These are phyloP conservation scores for Aptenodytes patagonicus DNA, from an alignment of 2,113 vertebrate species.

Conservation along the genomic window DNA sequence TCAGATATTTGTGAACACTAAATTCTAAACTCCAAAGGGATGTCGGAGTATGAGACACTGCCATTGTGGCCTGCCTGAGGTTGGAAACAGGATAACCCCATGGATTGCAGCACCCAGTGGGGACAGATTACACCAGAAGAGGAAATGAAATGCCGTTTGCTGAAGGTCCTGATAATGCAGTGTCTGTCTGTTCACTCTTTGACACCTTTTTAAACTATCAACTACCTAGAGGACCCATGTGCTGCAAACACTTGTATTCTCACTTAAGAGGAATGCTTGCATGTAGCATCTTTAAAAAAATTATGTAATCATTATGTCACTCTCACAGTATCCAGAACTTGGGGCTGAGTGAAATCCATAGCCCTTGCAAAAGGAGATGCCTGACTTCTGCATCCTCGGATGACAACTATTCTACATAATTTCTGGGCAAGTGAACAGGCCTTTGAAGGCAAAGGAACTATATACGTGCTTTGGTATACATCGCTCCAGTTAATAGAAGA, in stretches of 20 bases:
- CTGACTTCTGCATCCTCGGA: not conserved
- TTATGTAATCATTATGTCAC: not conserved
- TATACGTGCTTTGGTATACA: not conserved
- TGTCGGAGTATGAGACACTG: not conserved
- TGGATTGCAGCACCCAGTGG: accelerated
- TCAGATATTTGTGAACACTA: not conserved
- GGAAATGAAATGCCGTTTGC: not conserved
- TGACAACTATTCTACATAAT: not conserved
- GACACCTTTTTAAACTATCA: not conserved
- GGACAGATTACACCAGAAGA: not conserved
- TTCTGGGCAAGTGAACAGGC: not conserved
- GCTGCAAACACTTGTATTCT: not conserved
- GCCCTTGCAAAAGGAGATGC: not conserved
- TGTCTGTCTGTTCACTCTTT: not conserved
- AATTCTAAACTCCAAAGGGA: not conserved
- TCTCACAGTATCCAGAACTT: not conserved
- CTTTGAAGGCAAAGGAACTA: not conserved
- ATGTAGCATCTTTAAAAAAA: accelerated
- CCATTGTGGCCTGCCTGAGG: not conserved
- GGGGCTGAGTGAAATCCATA: not conserved
- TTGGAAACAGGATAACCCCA: not conserved
- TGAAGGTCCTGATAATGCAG: not conserved
- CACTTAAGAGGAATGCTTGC: not conserved
- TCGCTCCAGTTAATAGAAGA: not conserved
- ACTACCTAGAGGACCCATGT: not conserved